Conservation (phyloP, 2,888 invertebrate genomes). For the Drosophila neotestacea region DNA sequence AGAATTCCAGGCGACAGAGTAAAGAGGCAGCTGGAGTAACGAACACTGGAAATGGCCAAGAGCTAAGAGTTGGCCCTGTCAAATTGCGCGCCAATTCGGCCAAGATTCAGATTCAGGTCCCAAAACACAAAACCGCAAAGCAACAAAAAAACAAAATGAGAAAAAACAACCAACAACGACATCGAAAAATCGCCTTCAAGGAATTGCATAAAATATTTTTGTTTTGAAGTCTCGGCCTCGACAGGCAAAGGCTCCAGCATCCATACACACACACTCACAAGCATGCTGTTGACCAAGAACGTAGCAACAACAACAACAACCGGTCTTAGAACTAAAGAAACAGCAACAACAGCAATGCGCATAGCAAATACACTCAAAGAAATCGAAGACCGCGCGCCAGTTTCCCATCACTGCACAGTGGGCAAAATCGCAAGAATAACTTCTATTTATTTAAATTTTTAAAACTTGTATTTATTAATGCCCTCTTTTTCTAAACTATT, state of each 20-base stretch:
- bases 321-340: conserved; percentile 63
- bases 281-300: conserved; percentile 62
- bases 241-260: conserved; percentile 60
- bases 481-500: no score
- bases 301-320: conserved; percentile 65
- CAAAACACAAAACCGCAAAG: conserved; percentile 16
- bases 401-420: conserved; percentile 39
- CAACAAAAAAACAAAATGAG: conserved; percentile 3
- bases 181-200: conserved; percentile 73
- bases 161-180: conserved; percentile 28
- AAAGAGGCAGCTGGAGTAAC: conserved; percentile 44
- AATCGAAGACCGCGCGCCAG: conserved; percentile 56
- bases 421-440: no score
- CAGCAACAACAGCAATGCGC: conserved; percentile 34
- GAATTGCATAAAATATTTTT: conserved; percentile 80
- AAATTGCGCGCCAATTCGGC: conserved; percentile 82
- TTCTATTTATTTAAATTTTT: no score
- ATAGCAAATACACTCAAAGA: conserved; percentile 72
- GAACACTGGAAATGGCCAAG: conserved; percentile 34
- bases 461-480: no score
- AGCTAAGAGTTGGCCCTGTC: conserved; percentile 40
- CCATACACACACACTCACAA: conserved; percentile 18
- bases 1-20: conserved; percentile 44
- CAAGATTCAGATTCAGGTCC: conserved; percentile 48
- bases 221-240: conserved; percentile 75